phyloP scores from a whole-genome alignment of 2,797 vertebrate genomes.

The Ispidina lecontei region DNA sequence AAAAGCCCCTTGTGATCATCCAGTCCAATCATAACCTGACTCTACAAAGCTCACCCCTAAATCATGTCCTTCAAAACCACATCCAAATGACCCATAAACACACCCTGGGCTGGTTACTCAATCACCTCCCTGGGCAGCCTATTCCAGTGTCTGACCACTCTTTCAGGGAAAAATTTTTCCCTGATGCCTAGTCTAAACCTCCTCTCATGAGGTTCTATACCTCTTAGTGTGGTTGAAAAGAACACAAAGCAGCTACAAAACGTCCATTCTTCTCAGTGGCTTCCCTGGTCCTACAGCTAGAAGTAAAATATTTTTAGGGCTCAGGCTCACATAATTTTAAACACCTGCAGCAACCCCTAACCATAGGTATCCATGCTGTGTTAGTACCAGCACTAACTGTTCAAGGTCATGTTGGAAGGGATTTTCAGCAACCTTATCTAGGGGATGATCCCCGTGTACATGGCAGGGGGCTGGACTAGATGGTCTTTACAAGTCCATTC shows the following conservation, averaged over 20 bases:
- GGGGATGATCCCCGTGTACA: neutral
- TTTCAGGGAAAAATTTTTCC: too few species aligned
- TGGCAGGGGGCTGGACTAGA: neutral
- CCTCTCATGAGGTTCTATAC: constrained; percentile 7
- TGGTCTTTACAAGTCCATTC: neutral
- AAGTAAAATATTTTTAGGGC: neutral
- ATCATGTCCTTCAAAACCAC: too few species aligned
- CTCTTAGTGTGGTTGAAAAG: neutral
- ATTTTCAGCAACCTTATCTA: neutral
- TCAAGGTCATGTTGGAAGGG: neutral
- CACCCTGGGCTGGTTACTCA: too few species aligned
- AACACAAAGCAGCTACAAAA: neutral
- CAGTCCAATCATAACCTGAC: too few species aligned
- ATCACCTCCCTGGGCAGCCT: too few species aligned
- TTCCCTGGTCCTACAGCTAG: neutral
- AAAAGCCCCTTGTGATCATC: too few species aligned
- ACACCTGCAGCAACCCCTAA: neutral
- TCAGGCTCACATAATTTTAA: neutral
- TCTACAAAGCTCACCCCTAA: too few species aligned
- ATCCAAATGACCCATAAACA: too few species aligned
- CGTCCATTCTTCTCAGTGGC: neutral
- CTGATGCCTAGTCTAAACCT: too few species aligned
- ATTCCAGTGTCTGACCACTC: too few species aligned
- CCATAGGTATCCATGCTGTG: fast-evolving
- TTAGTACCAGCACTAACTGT: neutral